Evolutionary conservation across 2,888 invertebrate genomes (phyloP).

Genomic region (Diachrysia chrysitis): DNA sequence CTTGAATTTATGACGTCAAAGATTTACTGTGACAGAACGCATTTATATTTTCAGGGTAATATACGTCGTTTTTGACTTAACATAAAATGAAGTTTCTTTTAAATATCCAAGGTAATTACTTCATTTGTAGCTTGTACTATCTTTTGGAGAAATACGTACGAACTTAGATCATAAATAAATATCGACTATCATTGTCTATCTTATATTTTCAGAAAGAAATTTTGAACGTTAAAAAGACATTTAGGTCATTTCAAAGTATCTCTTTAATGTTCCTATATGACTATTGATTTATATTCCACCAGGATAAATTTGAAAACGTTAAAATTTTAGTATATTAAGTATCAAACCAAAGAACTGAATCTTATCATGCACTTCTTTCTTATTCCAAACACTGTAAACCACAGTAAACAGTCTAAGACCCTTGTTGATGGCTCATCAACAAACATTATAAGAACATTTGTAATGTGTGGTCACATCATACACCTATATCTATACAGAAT

Average conservation of each 20-base stretch:
- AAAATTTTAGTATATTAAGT: conserved; percentile 9
- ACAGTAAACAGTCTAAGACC: background rate
- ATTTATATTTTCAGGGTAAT: background rate
- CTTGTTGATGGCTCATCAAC: background rate
- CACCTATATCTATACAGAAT: background rate
- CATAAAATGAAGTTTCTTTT: too few species aligned
- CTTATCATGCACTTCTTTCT: background rate
- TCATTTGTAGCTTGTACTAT: too few species aligned
- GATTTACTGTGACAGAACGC: background rate
- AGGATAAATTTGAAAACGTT: background rate
- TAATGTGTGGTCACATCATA: background rate
- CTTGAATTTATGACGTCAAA: background rate
- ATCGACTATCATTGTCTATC: background rate
- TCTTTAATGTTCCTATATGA: conserved; percentile 20
- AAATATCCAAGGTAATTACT: too few species aligned
- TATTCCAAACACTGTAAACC: background rate
- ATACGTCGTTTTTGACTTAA: too few species aligned
- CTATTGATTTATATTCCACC: conserved; percentile 28
- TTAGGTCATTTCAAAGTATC: conserved; percentile 27
- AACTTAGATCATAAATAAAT: background rate
- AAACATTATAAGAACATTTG: conserved; percentile 2
- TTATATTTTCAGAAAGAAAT: conserved; percentile 21
- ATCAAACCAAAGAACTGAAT: background rate
- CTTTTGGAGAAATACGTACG: too few species aligned
- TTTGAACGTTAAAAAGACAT: conserved; percentile 45